phyloP scores from a whole-genome alignment of 2,113 vertebrate species.

The human region GRCh38 chr11:47202001-47202500 shows the following conservation, averaged over 20 bases:
- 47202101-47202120: too few species aligned
- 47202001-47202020: too few species aligned
- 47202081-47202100: too few species aligned
- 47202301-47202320: slow-evolving; percentile 19
- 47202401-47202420: slow-evolving; percentile 52
- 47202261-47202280: background rate
- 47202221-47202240: background rate
- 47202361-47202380: background rate
- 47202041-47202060: too few species aligned
- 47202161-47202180: background rate
- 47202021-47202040: too few species aligned
- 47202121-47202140: too few species aligned
- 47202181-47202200: background rate
- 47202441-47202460: slow-evolving; percentile 54
- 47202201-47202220: background rate
- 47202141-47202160: too few species aligned
- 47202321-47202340: slow-evolving; percentile 60
- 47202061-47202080: too few species aligned
- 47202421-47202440: slow-evolving; percentile 51
- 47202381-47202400: slow-evolving; percentile 2
- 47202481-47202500: background rate
- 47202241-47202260: background rate
- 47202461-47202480: background rate
- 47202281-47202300: background rate
- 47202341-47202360: slow-evolving; percentile 41